A percentile compares a stretch with the other conserved stretches of the same genome.
These are phyloP conservation scores for Platerodrilus igneus DNA, from an alignment of 2,888 invertebrate genomes.

Conservation along the genomic window DNA sequence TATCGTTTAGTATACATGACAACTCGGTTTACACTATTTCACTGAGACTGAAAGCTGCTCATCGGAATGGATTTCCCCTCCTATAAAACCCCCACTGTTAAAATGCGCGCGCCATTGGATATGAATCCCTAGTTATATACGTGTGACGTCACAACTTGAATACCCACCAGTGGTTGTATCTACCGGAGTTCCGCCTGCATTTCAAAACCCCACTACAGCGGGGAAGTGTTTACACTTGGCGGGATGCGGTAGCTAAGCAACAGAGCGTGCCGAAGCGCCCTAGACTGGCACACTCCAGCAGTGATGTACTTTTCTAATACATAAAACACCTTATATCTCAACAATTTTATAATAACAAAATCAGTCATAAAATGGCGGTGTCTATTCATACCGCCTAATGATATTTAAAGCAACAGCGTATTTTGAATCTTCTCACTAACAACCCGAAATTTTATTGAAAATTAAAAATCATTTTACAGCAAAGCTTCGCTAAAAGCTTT, in stretches of 20 bases:
- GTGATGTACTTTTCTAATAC: too few relatives aligned
- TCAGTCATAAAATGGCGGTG: too few relatives aligned
- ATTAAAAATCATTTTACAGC: too few relatives aligned
- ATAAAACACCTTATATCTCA: too few relatives aligned
- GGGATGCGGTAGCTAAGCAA: constrained; percentile 50
- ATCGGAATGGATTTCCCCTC: constrained; percentile 42
- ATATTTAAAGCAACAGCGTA: too few relatives aligned
- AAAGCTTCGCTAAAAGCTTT: too few relatives aligned
- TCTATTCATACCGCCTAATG: too few relatives aligned
- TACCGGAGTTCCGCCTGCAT: constrained; percentile 36
- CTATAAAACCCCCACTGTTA: constrained; percentile 37
- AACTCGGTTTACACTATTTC: constrained; percentile 58
- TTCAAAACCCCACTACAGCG: constrained; percentile 39
- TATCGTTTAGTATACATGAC: constrained; percentile 49
- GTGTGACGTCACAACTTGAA: constrained; percentile 41
- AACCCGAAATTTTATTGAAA: too few relatives aligned
- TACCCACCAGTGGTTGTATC: constrained; percentile 37
- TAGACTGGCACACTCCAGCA: constrained; percentile 26
- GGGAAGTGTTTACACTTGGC: constrained; percentile 49
- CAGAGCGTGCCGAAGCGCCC: constrained; percentile 42
- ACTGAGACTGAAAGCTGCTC: constrained; percentile 46
- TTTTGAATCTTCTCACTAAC: too few relatives aligned
- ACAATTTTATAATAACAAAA: too few relatives aligned
- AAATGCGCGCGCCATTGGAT: constrained; percentile 47
- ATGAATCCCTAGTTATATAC: constrained; percentile 39